Evolutionary conservation across 2,888 invertebrate species (phyloP).

Genomic region (Coelopa pilipes): DNA sequence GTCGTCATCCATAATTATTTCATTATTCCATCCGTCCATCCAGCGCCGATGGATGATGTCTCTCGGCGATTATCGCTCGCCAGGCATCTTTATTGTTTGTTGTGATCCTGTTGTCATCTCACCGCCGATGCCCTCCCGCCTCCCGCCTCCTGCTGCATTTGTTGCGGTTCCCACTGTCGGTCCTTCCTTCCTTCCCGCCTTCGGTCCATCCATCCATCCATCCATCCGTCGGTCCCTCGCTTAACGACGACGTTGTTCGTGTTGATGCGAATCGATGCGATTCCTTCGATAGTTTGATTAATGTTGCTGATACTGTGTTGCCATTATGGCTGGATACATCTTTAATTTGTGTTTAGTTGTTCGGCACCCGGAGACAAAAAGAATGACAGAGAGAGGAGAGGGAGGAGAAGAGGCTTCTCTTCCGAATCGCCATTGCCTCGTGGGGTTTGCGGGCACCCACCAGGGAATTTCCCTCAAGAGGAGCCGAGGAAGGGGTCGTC

Average conservation of each 20-base stretch:
- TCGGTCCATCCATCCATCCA: too few species aligned
- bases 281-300: background rate
- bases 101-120: slow-evolving; percentile 42
- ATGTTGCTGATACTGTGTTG: background rate
- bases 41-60: slow-evolving; percentile 18
- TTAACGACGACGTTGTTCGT: background rate
- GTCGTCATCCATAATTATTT: slow-evolving; percentile 31
- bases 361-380: too few species aligned
- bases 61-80: slow-evolving; percentile 43
- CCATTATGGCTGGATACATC: background rate
- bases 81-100: slow-evolving; percentile 49
- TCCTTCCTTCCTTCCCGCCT: too few species aligned
- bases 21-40: slow-evolving; percentile 24
- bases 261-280: background rate
- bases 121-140: background rate
- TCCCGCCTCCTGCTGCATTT: too few species aligned
- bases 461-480: too few species aligned
- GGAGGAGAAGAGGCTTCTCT: too few species aligned
- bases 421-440: too few species aligned
- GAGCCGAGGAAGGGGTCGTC: too few species aligned
- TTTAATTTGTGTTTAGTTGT: slow-evolving; percentile 5
- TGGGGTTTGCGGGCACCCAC: too few species aligned
- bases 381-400: too few species aligned
- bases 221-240: background rate
- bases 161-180: too few species aligned